phyloP scores from a whole-genome alignment of 2,888 invertebrate genomes.

The Polyommatus icarus region DNA sequence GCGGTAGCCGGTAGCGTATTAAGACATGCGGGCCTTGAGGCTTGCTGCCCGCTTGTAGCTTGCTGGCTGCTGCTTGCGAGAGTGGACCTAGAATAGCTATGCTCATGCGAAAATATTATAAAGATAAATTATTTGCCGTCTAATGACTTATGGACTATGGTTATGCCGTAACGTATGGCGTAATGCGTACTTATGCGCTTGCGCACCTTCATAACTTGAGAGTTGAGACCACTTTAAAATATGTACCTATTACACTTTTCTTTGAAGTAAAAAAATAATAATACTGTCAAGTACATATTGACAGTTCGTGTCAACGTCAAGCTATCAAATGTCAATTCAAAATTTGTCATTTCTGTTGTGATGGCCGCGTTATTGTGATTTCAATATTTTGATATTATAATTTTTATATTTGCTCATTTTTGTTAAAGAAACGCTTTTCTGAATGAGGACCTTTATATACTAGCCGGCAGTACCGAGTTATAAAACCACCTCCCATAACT shows the following conservation, averaged over 20 bases:
- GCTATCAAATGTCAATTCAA: conserved; percentile 42
- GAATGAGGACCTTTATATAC: neutral
- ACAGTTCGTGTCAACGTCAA: neutral
- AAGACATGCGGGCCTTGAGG: too few species aligned
- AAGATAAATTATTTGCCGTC: too few species aligned
- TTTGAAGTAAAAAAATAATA: neutral
- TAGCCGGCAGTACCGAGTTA: neutral
- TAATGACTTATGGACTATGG: too few species aligned
- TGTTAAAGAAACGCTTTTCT: conserved; percentile 52
- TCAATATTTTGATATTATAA: conserved; percentile 63
- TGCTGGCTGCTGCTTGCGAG: too few species aligned
- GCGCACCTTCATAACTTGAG: too few species aligned
- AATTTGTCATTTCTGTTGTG: conserved; percentile 41
- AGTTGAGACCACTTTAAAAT: neutral
- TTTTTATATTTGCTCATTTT: conserved; percentile 69
- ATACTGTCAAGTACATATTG: neutral
- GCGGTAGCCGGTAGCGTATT: too few species aligned
- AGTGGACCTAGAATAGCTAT: too few species aligned
- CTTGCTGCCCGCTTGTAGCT: too few species aligned
- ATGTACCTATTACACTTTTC: neutral
- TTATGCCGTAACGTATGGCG: too few species aligned
- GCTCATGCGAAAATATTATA: too few species aligned
- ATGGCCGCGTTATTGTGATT: conserved; percentile 71
- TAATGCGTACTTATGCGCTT: too few species aligned
- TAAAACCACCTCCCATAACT: conserved; percentile 41